Evolutionary conservation across 2,888 invertebrate species (phyloP).

Genomic region (Eupithecia centaureata): DNA sequence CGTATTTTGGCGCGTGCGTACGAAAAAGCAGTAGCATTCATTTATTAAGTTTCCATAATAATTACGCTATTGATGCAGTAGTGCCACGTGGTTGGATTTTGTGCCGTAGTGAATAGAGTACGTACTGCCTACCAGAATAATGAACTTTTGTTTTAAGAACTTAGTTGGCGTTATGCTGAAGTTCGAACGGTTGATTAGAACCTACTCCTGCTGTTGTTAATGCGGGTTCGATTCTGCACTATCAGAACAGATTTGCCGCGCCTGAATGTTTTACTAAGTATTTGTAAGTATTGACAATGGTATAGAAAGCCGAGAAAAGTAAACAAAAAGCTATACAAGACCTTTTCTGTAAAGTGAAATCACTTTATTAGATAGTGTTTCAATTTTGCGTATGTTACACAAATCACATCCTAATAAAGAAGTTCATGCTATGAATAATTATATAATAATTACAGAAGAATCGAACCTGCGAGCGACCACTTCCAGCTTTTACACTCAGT

Average conservation of each 20-base stretch:
- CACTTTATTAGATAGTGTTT: neutral
- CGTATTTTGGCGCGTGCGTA: constrained; percentile 68
- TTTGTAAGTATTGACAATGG: no score
- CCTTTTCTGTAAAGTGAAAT: no score
- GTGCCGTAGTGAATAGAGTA: neutral
- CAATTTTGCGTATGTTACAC: neutral
- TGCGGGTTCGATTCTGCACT: neutral
- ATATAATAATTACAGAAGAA: no score
- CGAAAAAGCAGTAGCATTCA: constrained; percentile 39
- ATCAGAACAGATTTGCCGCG: neutral
- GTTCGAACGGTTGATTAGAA: neutral
- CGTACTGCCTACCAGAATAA: neutral
- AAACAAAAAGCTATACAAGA: no score
- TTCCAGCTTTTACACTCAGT: neutral
- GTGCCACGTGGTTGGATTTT: constrained; percentile 13
- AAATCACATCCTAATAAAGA: no score
- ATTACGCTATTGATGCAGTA: constrained; percentile 40
- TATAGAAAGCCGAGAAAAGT: no score
- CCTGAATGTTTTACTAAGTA: neutral
- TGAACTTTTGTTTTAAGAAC: neutral
- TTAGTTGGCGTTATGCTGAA: neutral
- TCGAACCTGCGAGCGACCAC: no score
- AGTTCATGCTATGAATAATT: no score
- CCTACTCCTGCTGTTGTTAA: neutral
- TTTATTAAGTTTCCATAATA: constrained; percentile 56